Evolutionary conservation across 2,113 vertebrate species (phyloP).

Genomic region (Stictonetta naevosa): DNA sequence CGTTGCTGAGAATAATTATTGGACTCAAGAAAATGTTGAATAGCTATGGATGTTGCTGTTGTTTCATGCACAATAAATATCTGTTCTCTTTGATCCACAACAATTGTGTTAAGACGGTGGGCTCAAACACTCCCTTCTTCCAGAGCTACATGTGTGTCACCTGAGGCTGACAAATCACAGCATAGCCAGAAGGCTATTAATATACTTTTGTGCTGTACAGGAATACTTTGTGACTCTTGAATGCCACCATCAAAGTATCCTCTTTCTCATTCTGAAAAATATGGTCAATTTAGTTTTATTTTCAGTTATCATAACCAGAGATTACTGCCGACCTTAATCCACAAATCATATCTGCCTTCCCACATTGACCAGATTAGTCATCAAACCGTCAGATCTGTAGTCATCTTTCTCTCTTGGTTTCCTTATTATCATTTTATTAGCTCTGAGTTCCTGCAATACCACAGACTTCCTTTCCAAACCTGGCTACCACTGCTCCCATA

Average conservation of each 20-base stretch:
- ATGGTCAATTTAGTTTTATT: background rate
- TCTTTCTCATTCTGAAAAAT: slow-evolving; percentile 2
- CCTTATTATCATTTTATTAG: slow-evolving; percentile 25
- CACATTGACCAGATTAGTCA: slow-evolving; percentile 31
- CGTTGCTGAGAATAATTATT: background rate
- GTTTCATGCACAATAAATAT: background rate
- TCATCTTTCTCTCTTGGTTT: slow-evolving; percentile 21
- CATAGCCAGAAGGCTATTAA: background rate
- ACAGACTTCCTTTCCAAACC: slow-evolving; percentile 23
- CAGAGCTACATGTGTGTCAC: background rate
- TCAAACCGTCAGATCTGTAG: background rate
- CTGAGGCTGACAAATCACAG: background rate
- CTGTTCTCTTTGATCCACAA: background rate
- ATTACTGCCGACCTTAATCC: background rate
- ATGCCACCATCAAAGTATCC: background rate
- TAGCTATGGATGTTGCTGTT: background rate
- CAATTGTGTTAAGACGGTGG: background rate
- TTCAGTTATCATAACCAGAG: background rate
- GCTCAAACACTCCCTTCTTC: background rate
- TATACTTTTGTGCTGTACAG: background rate
- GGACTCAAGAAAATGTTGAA: background rate
- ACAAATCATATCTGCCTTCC: background rate
- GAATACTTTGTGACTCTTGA: background rate
- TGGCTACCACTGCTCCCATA: background rate
- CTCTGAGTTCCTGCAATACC: slow-evolving; percentile 44